Evolutionary conservation across 2,797 vertebrate species (phyloP).

Genomic region (Thaleichthys pacificus): DNA sequence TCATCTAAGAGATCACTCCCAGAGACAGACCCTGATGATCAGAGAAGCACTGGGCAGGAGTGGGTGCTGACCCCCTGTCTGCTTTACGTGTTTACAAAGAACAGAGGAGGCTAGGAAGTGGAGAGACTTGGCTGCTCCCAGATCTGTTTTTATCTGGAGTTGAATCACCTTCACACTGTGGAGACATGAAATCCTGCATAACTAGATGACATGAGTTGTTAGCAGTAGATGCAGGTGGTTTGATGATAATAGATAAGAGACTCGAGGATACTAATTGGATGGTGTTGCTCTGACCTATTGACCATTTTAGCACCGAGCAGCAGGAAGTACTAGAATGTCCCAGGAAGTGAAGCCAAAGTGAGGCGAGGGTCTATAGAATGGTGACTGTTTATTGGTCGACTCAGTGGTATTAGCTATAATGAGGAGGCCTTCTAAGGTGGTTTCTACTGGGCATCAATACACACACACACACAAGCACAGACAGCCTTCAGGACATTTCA

Average conservation of each 20-base stretch:
- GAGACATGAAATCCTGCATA: neutral
- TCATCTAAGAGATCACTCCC: constrained; percentile 53
- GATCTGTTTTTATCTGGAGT: neutral
- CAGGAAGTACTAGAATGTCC: neutral
- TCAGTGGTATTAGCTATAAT: constrained; percentile 15
- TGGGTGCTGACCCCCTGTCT: constrained; percentile 35
- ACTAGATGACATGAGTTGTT: no score
- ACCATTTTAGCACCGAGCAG: neutral
- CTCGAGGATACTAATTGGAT: neutral
- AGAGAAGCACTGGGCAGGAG: constrained; percentile 14
- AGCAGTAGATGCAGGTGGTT: neutral
- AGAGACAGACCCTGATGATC: constrained; percentile 56
- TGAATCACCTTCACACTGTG: neutral
- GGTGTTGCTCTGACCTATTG: neutral
- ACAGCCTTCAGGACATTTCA: neutral
- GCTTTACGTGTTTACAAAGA: constrained; percentile 14
- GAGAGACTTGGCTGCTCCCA: neutral
- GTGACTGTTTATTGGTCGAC: neutral
- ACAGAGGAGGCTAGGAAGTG: neutral
- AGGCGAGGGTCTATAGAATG: neutral
- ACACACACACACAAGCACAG: neutral
- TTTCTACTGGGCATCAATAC: constrained; percentile 22
- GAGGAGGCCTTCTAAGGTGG: constrained; percentile 10
- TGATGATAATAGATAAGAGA: neutral
- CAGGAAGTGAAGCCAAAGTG: neutral